Evolutionary conservation across 2,888 invertebrate genomes (phyloP).

Genomic region (Andrena fulva): DNA sequence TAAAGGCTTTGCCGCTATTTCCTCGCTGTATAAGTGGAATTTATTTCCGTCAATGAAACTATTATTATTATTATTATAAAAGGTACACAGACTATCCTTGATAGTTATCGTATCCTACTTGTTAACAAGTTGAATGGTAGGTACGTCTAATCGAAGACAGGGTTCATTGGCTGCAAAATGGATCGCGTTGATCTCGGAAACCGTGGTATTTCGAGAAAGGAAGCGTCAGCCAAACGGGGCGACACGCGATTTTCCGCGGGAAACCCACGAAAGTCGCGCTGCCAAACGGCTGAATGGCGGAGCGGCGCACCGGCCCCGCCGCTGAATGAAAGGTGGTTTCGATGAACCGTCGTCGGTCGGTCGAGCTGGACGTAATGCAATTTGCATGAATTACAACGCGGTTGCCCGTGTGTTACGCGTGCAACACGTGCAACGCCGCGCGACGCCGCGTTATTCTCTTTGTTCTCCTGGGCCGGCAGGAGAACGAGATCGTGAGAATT

Average conservation of each 20-base stretch:
- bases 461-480: conserved; percentile 38
- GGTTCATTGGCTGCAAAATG: not conserved
- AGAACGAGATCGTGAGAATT: conserved; percentile 64
- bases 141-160: not conserved
- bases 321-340: conserved; percentile 74
- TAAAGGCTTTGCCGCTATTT: too few species aligned
- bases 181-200: not conserved
- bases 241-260: not conserved
- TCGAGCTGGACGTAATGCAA: conserved; percentile 72
- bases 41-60: too few species aligned
- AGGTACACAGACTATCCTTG: too few species aligned
- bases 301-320: not conserved
- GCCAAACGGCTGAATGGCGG: conserved; percentile 46
- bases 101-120: too few species aligned
- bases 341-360: conserved; percentile 62
- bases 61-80: too few species aligned
- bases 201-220: not conserved
- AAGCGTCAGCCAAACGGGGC: not conserved
- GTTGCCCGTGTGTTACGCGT: conserved; percentile 14
- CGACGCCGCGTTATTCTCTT: conserved; percentile 37
- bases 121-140: not conserved
- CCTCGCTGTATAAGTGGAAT: too few species aligned
- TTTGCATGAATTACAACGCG: conserved; percentile 75
- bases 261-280: conserved; percentile 23
- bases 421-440: conserved; percentile 23